Evolutionary conservation across 2,113 vertebrate genomes (phyloP).

Genomic region (Hypomesus transpacificus): DNA sequence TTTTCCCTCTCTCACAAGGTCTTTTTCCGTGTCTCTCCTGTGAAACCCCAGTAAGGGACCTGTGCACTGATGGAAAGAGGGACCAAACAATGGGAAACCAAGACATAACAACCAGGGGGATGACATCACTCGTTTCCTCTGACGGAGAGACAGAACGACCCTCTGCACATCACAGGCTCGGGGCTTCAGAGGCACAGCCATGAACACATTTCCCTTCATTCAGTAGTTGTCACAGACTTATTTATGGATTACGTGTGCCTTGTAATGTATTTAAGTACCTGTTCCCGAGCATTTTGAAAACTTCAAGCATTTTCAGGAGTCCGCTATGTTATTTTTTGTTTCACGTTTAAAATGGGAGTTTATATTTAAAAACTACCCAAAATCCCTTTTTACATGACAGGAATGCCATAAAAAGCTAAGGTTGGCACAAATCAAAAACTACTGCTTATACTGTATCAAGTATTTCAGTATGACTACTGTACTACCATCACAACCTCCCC

Average conservation of each 20-base stretch:
- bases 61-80: constrained; percentile 45
- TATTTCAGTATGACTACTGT: too few species aligned
- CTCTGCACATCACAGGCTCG: constrained; percentile 12
- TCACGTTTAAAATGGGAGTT: too few species aligned
- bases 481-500: too few species aligned
- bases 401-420: too few species aligned
- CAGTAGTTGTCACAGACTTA: background rate
- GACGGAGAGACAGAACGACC: constrained; percentile 38
- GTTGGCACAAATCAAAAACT: too few species aligned
- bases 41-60: constrained; percentile 27
- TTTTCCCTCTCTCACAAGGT: constrained; percentile 30
- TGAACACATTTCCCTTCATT: constrained; percentile 18
- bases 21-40: constrained; percentile 42
- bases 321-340: too few species aligned
- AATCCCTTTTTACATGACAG: too few species aligned
- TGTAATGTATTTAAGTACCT: too few species aligned
- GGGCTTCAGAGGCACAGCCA: constrained; percentile 2
- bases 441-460: too few species aligned
- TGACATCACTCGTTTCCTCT: constrained; percentile 63
- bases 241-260: background rate
- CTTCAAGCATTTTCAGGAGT: too few species aligned
- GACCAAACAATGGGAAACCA: constrained; percentile 55
- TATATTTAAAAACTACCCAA: too few species aligned
- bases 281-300: too few species aligned
- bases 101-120: constrained; percentile 35